phyloP scores from a whole-genome alignment of 2,888 invertebrate genomes.

The Chrysolina americana region DNA sequence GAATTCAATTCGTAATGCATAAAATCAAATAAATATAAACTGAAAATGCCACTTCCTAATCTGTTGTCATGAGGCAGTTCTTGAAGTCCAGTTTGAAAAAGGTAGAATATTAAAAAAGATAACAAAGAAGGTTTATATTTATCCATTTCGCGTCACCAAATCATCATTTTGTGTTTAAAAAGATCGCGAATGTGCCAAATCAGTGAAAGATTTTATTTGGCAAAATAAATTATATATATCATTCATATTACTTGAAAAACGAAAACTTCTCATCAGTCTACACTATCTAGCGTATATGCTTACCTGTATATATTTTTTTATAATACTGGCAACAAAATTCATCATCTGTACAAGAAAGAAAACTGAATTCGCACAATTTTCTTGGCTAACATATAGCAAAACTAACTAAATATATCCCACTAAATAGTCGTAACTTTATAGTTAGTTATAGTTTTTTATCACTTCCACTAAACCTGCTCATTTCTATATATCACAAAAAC shows the following conservation, averaged over 20 bases:
- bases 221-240: too few species aligned
- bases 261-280: background rate
- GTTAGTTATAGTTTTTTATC: slow-evolving; percentile 13
- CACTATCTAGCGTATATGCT: background rate
- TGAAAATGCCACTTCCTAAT: too few species aligned
- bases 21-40: too few species aligned
- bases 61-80: too few species aligned
- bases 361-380: slow-evolving; percentile 42
- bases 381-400: slow-evolving; percentile 49
- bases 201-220: background rate
- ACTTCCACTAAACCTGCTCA: background rate
- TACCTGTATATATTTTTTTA: slow-evolving; percentile 50
- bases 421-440: too few species aligned
- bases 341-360: slow-evolving; percentile 41
- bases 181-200: background rate
- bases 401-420: slow-evolving; percentile 48
- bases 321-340: slow-evolving; percentile 49
- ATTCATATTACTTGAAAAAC: background rate
- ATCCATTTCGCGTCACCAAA: slow-evolving; percentile 12
- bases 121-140: slow-evolving; percentile 21
- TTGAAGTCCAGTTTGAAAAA: background rate
- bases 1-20: too few species aligned
- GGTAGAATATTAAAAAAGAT: background rate
- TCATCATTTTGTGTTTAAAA: background rate
- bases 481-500: background rate